phyloP scores from a whole-genome alignment of 2,797 vertebrate species.

The Neopelma chrysocephalum region DNA sequence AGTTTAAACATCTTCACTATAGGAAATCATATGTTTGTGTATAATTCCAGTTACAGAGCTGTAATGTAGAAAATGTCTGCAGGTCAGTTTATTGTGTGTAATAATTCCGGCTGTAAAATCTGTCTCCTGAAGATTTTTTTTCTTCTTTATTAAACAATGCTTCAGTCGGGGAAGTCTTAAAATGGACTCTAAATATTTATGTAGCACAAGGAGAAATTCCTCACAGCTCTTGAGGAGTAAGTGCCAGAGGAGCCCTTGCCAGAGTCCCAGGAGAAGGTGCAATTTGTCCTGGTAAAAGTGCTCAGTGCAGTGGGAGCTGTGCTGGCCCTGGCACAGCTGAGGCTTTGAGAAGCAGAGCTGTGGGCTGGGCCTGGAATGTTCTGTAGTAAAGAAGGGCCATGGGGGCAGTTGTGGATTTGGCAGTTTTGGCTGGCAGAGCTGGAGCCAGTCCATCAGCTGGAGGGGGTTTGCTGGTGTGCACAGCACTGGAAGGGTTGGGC shows the following conservation, averaged over 20 bases:
- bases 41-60: background rate
- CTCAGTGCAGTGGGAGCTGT: background rate
- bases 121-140: background rate
- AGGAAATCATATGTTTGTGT: slow-evolving; percentile 20
- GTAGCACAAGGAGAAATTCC: background rate
- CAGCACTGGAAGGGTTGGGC: rapidly evolving
- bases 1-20: slow-evolving; percentile 41
- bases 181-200: slow-evolving; percentile 38
- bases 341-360: background rate
- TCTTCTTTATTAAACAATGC: background rate
- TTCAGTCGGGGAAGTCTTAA: background rate
- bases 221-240: background rate
- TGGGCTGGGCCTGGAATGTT: background rate
- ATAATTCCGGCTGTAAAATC: slow-evolving; percentile 23
- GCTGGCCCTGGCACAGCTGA: background rate
- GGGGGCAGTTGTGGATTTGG: background rate
- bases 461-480: rapidly evolving
- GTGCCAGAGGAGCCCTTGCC: background rate
- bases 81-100: background rate
- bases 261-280: background rate
- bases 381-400: rapidly evolving
- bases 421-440: background rate
- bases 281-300: background rate
- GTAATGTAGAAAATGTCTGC: background rate
- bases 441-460: rapidly evolving